phyloP scores from a whole-genome alignment of 2,797 vertebrate species.

The Sebastes minor region DNA sequence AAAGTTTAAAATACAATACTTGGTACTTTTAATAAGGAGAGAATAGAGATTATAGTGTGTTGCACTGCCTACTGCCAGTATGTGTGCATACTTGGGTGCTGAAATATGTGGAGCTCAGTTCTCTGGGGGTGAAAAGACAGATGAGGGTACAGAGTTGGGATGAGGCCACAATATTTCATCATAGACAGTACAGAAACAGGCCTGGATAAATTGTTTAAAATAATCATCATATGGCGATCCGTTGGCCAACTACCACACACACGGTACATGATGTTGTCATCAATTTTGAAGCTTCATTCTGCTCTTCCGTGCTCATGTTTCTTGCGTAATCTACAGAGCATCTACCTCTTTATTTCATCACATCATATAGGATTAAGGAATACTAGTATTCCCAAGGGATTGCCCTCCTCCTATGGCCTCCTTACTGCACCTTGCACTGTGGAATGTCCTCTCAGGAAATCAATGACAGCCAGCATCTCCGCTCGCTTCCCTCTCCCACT shows the following conservation, averaged over 20 bases:
- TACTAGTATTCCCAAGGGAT: slow-evolving; percentile 38
- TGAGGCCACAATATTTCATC: slow-evolving; percentile 75
- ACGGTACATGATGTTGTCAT: slow-evolving; percentile 21
- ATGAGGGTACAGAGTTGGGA: slow-evolving; percentile 70
- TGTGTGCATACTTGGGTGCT: slow-evolving; percentile 47
- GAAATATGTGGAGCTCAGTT: slow-evolving; percentile 69
- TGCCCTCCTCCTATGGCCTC: slow-evolving; percentile 26
- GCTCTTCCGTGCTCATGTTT: not conserved
- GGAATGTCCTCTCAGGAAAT: slow-evolving; percentile 74
- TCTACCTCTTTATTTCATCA: slow-evolving; percentile 14
- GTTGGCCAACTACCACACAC: slow-evolving; percentile 62
- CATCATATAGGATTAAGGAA: not conserved
- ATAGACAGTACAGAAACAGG: slow-evolving; percentile 76
- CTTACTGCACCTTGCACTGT: slow-evolving; percentile 75
- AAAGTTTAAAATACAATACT: not conserved
- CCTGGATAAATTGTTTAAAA: slow-evolving; percentile 75
- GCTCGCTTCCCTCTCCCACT: slow-evolving; percentile 41
- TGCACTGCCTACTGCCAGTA: not conserved
- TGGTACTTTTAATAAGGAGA: not conserved
- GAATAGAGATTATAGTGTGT: not conserved
- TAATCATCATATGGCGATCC: slow-evolving; percentile 63
- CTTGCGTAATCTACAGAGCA: not conserved
- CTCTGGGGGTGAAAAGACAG: slow-evolving; percentile 76
- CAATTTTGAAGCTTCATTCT: slow-evolving; percentile 30
- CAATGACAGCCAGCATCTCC: slow-evolving; percentile 45